These are phyloP conservation scores for Drosophila lacteicornis DNA, from an alignment of 1,140 invertebrate genomes.

Conservation along the genomic window DNA sequence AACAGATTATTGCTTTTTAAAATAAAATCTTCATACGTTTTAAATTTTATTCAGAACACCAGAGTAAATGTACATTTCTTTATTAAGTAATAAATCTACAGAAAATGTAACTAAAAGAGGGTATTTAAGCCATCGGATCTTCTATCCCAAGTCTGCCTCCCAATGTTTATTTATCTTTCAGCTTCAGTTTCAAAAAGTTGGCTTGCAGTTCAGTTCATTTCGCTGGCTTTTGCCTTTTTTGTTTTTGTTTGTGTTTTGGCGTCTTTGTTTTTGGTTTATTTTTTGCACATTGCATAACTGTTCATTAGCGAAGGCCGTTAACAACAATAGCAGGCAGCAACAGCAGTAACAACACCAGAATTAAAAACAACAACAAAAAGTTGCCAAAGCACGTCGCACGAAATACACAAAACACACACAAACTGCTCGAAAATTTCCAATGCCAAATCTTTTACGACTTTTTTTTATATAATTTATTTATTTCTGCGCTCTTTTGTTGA, in stretches of 20 bases:
- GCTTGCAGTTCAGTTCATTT: conserved; percentile 39
- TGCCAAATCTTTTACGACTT: conserved; percentile 57
- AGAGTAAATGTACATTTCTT: too few species aligned
- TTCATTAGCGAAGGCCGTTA: conserved; percentile 78
- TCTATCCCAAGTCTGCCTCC: not conserved
- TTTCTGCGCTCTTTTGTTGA: conserved; percentile 16
- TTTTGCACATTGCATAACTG: conserved; percentile 80
- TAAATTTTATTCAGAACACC: too few species aligned
- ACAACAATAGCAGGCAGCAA: conserved; percentile 42
- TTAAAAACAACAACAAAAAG: conserved; percentile 46
- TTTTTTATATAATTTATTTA: conserved; percentile 24
- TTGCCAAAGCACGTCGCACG: conserved; percentile 59
- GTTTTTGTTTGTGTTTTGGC: conserved; percentile 23
- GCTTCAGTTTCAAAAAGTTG: conserved; percentile 50
- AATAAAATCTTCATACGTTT: too few species aligned
- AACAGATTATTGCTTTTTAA: not conserved
- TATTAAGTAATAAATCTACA: too few species aligned
- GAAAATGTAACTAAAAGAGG: not conserved
- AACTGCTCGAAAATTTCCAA: conserved; percentile 53
- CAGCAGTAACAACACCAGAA: conserved; percentile 24
- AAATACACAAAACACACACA: conserved; percentile 19
- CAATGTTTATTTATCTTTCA: conserved; percentile 43
- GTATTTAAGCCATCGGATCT: not conserved
- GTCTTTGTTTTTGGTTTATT: conserved; percentile 49
- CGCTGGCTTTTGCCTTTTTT: conserved; percentile 20